Evolutionary conservation across 1,140 invertebrate species (phyloP).

Genomic region (Drosophila nebulosa): DNA sequence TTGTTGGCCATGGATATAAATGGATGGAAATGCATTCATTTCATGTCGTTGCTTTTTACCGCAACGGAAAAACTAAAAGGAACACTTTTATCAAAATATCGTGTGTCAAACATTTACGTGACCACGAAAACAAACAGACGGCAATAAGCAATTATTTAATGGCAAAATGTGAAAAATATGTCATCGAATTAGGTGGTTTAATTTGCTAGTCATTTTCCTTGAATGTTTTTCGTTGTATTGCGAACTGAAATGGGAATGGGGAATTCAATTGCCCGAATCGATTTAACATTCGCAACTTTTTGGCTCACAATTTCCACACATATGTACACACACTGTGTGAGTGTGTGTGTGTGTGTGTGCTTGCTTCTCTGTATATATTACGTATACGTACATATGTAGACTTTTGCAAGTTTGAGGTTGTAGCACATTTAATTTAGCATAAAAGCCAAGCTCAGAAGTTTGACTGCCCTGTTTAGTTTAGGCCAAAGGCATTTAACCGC

Average conservation of each 20-base stretch:
- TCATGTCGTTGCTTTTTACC: neutral
- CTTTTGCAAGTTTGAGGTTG: conserved; percentile 1
- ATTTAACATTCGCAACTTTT: neutral
- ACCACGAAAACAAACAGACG: neutral
- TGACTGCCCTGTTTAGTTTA: neutral
- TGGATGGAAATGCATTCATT: neutral
- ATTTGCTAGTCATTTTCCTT: neutral
- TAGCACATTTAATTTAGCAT: conserved; percentile 48
- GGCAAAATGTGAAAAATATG: neutral
- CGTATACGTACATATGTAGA: neutral
- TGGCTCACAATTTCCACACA: neutral
- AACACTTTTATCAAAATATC: neutral
- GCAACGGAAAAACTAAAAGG: neutral
- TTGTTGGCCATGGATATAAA: neutral
- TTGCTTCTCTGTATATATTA: too few relatives aligned
- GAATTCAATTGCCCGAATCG: neutral
- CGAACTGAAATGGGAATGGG: neutral
- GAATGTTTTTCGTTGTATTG: neutral
- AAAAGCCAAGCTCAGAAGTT: conserved; percentile 36
- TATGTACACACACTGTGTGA: too few relatives aligned
- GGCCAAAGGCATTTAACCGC: neutral
- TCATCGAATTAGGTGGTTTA: neutral
- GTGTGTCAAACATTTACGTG: neutral
- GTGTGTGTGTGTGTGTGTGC: too few relatives aligned
- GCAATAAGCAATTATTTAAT: neutral